Evolutionary conservation across 2,113 vertebrate genomes (phyloP).

Genomic region (Prinia subflava): DNA sequence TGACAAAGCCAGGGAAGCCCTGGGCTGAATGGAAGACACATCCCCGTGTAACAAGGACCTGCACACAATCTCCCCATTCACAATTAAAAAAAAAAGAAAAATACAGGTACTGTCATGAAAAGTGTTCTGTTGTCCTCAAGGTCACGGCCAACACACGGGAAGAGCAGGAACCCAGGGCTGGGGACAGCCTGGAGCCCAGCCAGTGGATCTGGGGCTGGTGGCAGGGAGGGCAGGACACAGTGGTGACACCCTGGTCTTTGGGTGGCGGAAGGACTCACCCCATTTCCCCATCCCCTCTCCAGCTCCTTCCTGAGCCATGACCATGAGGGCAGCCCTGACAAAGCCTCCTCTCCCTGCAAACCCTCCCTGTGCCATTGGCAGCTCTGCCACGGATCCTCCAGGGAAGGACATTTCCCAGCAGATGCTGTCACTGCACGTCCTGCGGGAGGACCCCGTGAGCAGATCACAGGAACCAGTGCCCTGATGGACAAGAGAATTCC

Average conservation of each 20-base stretch:
- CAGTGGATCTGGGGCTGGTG: neutral
- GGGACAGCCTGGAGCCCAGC: neutral
- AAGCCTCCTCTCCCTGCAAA: neutral
- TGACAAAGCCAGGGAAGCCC: slow-evolving; percentile 39
- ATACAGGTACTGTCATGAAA: slow-evolving; percentile 48
- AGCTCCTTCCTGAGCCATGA: neutral
- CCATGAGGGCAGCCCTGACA: neutral
- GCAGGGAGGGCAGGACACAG: neutral
- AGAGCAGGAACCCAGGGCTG: neutral
- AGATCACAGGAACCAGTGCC: neutral
- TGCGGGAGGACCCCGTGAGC: accelerated
- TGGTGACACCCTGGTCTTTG: neutral
- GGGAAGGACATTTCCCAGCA: neutral
- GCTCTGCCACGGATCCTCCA: neutral
- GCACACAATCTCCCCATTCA: slow-evolving; percentile 23
- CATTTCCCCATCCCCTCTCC: neutral
- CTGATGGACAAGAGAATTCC: neutral
- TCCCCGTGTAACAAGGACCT: slow-evolving; percentile 47
- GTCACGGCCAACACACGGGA: neutral
- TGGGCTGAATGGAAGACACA: slow-evolving; percentile 55
- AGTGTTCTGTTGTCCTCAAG: slow-evolving; percentile 1
- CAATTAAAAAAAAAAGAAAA: slow-evolving; percentile 18
- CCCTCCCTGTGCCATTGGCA: neutral
- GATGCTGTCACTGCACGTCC: neutral
- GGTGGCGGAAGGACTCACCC: neutral